Evolutionary conservation across 2,797 vertebrate genomes (phyloP).

Genomic region (Enteromius anoplus): DNA sequence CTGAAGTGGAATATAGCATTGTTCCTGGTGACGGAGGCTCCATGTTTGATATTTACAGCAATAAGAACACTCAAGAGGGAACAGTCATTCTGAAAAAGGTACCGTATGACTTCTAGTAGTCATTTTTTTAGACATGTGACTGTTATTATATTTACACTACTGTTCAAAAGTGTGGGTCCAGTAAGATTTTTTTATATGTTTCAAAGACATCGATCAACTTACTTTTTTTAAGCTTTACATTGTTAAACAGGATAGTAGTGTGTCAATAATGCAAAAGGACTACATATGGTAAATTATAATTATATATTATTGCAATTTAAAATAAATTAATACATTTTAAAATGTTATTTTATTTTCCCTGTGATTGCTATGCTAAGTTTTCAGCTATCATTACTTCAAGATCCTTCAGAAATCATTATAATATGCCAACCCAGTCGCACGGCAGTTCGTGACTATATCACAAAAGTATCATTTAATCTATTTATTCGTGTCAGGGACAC

Average conservation of each 20-base stretch:
- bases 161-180: not conserved
- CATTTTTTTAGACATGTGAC: not conserved
- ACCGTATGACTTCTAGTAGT: constrained; percentile 29
- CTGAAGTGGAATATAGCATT: constrained; percentile 88
- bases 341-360: not conserved
- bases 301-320: too few species aligned
- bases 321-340: not conserved
- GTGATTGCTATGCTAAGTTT: not conserved
- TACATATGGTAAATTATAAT: not conserved
- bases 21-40: constrained; percentile 90
- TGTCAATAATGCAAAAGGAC: not conserved
- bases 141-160: not conserved
- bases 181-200: not conserved
- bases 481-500: too few species aligned
- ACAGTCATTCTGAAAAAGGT: constrained; percentile 89
- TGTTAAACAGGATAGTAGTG: not conserved
- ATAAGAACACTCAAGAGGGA: constrained; percentile 86
- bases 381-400: not conserved
- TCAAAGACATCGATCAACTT: not conserved
- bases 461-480: too few species aligned
- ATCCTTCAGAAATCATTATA: not conserved
- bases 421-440: too few species aligned
- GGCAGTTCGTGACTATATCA: too few species aligned
- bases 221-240: not conserved
- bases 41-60: constrained; percentile 86